Evolutionary conservation across 2,113 vertebrate species (phyloP).

Genomic region (Emydocephalus ijimae): DNA sequence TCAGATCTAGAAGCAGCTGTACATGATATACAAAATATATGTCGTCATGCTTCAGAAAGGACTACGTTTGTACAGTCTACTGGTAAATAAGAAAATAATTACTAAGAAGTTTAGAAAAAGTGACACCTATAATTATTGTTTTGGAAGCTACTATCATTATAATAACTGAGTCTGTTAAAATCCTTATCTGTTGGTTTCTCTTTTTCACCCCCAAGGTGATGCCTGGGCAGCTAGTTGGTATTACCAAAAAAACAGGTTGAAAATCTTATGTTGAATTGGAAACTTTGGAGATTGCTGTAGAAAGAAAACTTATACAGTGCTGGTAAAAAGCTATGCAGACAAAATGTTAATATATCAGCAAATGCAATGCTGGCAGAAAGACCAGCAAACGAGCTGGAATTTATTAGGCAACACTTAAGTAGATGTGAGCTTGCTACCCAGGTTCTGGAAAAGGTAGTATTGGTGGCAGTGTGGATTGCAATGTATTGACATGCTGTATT

Average conservation of each 20-base stretch:
- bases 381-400: neutral
- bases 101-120: neutral
- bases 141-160: neutral
- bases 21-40: neutral
- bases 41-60: neutral
- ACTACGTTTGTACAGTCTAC: neutral
- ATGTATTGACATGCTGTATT: neutral
- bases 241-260: neutral
- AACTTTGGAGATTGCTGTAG: neutral
- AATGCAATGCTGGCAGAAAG: neutral
- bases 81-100: neutral
- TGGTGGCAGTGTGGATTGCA: neutral
- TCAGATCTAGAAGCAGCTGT: neutral
- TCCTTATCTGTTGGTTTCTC: neutral
- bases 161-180: neutral
- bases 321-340: neutral
- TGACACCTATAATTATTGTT: neutral
- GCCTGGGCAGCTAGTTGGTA: neutral
- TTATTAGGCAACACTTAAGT: neutral
- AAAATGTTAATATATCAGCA: neutral
- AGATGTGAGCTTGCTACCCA: neutral
- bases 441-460: neutral
- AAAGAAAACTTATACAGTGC: neutral
- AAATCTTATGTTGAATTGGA: neutral
- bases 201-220: neutral